Evolutionary conservation across 2,797 vertebrate genomes (phyloP).

Genomic region (Dryobates pubescens): DNA sequence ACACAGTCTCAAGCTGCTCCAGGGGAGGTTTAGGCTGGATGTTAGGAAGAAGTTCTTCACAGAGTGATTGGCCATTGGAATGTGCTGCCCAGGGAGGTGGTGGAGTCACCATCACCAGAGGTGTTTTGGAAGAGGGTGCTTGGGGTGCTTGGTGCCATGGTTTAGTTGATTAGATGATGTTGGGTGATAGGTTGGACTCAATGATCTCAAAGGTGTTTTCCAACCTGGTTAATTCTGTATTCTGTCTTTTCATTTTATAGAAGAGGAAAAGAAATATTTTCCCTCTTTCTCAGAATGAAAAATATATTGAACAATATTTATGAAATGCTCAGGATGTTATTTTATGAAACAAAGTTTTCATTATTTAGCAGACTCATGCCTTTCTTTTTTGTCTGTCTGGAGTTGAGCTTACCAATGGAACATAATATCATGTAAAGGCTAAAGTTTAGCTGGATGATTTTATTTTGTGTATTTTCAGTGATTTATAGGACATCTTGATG

Average conservation of each 20-base stretch:
- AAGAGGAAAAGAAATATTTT: background rate
- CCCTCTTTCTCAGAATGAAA: background rate
- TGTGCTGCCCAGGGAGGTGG: too few species aligned
- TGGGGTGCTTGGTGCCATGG: too few species aligned
- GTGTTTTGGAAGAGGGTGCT: too few species aligned
- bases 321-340: background rate
- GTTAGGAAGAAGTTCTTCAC: too few species aligned
- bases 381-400: background rate
- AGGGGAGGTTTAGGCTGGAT: too few species aligned
- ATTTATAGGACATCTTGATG: background rate
- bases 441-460: background rate
- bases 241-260: background rate
- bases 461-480: background rate
- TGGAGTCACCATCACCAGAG: too few species aligned
- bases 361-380: background rate
- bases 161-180: too few species aligned
- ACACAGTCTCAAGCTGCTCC: too few species aligned
- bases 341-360: background rate
- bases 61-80: too few species aligned
- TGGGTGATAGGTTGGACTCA: too few species aligned
- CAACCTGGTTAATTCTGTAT: too few species aligned
- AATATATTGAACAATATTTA: background rate
- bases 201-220: too few species aligned
- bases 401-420: background rate
- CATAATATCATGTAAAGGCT: accelerated